Percentiles rank a stretch among this genome's conserved stretches.
phyloP scores from a whole-genome alignment of 2,113 vertebrate species.

The Petroica traversi region DNA sequence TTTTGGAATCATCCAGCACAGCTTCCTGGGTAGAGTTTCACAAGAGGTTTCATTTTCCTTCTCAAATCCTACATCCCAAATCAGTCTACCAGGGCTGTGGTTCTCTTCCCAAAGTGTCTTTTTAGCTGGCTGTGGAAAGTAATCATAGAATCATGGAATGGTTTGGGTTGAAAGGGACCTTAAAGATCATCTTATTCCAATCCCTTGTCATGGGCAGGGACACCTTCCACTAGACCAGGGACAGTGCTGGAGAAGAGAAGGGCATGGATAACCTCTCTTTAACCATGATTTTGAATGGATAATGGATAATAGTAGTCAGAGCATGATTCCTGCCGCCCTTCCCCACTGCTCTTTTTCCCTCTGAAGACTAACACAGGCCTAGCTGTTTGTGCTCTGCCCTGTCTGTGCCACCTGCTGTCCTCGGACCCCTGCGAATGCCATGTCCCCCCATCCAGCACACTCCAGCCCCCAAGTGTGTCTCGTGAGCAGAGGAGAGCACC shows the following conservation, averaged over 20 bases:
- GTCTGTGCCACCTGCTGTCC: neutral
- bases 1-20: neutral
- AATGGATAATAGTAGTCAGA: neutral
- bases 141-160: neutral
- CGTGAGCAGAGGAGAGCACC: neutral
- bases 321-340: neutral
- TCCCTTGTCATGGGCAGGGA: neutral
- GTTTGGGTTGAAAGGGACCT: neutral
- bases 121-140: neutral
- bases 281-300: neutral
- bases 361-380: neutral
- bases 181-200: neutral
- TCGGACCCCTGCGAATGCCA: neutral
- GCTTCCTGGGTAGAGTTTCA: neutral
- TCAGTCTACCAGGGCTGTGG: neutral
- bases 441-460: neutral
- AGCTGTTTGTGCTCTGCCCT: neutral
- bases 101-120: neutral
- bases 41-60: neutral
- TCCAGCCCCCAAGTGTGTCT: neutral
- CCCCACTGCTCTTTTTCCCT: neutral
- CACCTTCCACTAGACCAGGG: neutral
- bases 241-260: neutral
- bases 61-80: neutral
- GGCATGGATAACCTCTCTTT: neutral